A percentile compares a stretch with the other conserved stretches of the same genome.
Conservation (phyloP, 2,113 vertebrate species). For the Pampusana beccarii region DNA sequence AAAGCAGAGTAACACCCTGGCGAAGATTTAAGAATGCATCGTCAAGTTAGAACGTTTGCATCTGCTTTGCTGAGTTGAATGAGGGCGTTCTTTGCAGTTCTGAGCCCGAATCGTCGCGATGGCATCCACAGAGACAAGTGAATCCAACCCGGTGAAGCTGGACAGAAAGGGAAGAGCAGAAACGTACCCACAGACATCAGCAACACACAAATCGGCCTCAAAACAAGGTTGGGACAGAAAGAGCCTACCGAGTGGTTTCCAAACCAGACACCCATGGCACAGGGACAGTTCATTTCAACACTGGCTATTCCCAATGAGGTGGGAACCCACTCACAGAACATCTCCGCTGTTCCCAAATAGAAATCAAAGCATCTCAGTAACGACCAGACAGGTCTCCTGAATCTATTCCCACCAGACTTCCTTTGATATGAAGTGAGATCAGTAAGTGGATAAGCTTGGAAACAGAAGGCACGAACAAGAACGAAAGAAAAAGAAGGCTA, state of each 20-base stretch:
- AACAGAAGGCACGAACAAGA: not conserved
- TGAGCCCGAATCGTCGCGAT: rapidly evolving
- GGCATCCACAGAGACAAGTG: rapidly evolving
- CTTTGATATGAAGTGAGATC: not conserved
- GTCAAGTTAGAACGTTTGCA: no score
- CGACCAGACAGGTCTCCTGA: not conserved
- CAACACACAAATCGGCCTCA: not conserved
- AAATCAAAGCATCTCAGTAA: not conserved
- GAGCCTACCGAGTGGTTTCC: rapidly evolving
- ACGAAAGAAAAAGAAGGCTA: not conserved
- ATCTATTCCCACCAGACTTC: not conserved
- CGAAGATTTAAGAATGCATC: not conserved
- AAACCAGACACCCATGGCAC: no score
- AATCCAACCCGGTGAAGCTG: rapidly evolving
- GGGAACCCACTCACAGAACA: not conserved
- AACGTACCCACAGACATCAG: rapidly evolving
- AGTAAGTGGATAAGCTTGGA: not conserved
- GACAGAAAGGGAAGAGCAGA: not conserved
- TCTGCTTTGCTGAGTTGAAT: not conserved
- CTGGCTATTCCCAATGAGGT: not conserved
- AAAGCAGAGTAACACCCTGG: not conserved
- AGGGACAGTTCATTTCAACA: not conserved
- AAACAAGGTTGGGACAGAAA: rapidly evolving
- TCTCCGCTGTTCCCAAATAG: rapidly evolving
- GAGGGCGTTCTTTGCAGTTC: rapidly evolving